Evolutionary conservation across 1,140 invertebrate genomes (phyloP).

Genomic region (Andrena cerasifolii): DNA sequence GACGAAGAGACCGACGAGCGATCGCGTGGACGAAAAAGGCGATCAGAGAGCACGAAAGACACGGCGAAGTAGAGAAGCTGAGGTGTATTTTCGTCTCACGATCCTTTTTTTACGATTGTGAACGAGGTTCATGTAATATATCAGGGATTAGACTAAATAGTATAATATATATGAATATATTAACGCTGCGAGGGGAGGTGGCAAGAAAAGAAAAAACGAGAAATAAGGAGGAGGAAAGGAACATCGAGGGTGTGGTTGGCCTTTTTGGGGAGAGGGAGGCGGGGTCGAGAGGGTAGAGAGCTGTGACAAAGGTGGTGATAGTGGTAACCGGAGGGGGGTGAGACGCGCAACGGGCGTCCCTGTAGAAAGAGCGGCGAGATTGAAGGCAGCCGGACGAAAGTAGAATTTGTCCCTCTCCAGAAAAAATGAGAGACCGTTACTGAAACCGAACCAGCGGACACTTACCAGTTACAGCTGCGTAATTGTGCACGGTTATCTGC

Average conservation of each 20-base stretch:
- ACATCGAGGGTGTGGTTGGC: constrained; percentile 10
- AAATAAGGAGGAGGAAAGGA: neutral
- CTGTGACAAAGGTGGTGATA: constrained; percentile 43
- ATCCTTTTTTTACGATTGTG: constrained; percentile 78
- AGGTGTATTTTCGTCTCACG: constrained; percentile 73
- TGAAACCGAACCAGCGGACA: no score
- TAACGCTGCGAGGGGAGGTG: constrained; percentile 62
- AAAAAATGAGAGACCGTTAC: neutral
- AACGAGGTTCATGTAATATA: constrained; percentile 81
- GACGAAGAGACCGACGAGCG: no score
- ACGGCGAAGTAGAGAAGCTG: neutral
- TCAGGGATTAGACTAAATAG: constrained; percentile 82
- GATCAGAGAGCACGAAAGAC: neutral
- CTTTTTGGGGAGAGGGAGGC: neutral
- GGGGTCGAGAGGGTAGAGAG: neutral
- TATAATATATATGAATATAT: constrained; percentile 58
- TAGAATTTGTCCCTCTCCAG: neutral
- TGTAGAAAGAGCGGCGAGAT: neutral
- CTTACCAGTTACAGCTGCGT: no score
- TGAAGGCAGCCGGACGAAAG: neutral
- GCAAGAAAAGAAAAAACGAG: constrained; percentile 23
- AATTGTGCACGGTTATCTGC: no score
- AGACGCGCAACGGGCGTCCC: neutral
- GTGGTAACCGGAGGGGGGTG: constrained; percentile 19
- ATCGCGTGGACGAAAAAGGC: neutral